These are phyloP conservation scores for Drosophila gaucha DNA, from an alignment of 2,888 invertebrate species.

Conservation along the genomic window DNA sequence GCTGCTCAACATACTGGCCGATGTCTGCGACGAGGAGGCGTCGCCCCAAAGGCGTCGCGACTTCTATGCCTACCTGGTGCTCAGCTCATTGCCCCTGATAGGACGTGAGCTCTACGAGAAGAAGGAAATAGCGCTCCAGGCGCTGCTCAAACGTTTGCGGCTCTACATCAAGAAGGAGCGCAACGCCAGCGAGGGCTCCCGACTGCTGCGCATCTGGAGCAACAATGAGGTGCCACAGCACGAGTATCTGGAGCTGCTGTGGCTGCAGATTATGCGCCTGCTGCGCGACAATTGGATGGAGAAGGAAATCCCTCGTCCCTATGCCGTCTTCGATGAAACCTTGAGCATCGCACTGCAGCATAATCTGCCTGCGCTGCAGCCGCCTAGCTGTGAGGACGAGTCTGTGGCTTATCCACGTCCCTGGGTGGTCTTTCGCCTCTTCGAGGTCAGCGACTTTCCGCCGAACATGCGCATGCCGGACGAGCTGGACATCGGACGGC, in stretches of 20 bases:
- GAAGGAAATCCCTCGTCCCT: constrained; percentile 96
- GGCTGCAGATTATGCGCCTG: constrained; percentile 96
- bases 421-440: constrained; percentile 96
- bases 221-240: constrained; percentile 94
- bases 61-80: constrained; percentile 94
- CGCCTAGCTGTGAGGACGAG: constrained; percentile 85
- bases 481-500: constrained; percentile 98
- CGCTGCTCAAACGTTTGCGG: constrained; percentile 94
- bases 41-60: constrained; percentile 94
- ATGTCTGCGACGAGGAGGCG: constrained; percentile 93
- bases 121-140: constrained; percentile 95
- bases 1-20: constrained; percentile 95
- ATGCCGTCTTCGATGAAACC: constrained; percentile 96
- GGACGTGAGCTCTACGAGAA: constrained; percentile 98
- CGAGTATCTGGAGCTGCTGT: constrained; percentile 97
- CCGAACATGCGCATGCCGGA: constrained; percentile 96
- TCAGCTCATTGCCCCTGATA: constrained; percentile 97
- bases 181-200: constrained; percentile 91
- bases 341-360: constrained; percentile 98
- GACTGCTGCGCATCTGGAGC: constrained; percentile 95
- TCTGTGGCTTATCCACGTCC: constrained; percentile 94
- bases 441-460: constrained; percentile 97
- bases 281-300: constrained; percentile 97
- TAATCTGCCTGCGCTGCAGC: constrained; percentile 88
- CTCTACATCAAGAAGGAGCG: constrained; percentile 96